Percentiles rank a stretch among this genome's conserved stretches.
Evolutionary conservation across 2,797 vertebrate genomes (phyloP).

Genomic region (Moxostoma hubbsi): DNA sequence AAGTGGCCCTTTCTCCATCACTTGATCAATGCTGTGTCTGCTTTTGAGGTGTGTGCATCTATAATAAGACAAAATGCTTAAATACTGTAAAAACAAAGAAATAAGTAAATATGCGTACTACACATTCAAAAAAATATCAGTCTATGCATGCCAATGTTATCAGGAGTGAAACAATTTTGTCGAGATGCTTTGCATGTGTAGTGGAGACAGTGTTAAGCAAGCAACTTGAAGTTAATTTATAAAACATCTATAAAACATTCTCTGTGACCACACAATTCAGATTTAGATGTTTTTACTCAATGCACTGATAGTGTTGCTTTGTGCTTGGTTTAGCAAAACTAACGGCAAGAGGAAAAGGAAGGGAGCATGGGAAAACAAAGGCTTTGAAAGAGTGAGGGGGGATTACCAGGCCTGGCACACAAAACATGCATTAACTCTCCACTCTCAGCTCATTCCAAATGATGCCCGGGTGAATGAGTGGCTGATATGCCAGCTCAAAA

Average conservation of each 20-base stretch:
- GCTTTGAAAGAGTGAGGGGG: constrained; percentile 43
- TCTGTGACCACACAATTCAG: background rate
- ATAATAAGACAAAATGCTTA: too few relatives aligned
- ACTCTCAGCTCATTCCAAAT: constrained; percentile 51
- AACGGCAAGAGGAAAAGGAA: constrained; percentile 38
- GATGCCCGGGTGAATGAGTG: constrained; percentile 58
- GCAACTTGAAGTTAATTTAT: too few relatives aligned
- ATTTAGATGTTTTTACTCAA: constrained; percentile 8
- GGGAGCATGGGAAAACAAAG: constrained; percentile 50
- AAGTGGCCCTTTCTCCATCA: too few relatives aligned
- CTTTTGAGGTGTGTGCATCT: too few relatives aligned
- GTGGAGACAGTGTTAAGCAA: too few relatives aligned
- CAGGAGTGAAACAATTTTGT: too few relatives aligned
- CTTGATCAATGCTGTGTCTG: too few relatives aligned
- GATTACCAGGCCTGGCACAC: constrained; percentile 54
- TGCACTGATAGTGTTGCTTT: constrained; percentile 34
- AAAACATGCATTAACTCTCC: constrained; percentile 51
- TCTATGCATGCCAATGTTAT: too few relatives aligned
- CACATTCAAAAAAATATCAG: too few relatives aligned
- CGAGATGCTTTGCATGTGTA: too few relatives aligned
- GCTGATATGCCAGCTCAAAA: constrained; percentile 59
- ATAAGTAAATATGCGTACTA: too few relatives aligned
- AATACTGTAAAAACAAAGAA: too few relatives aligned
- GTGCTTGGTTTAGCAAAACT: constrained; percentile 44
- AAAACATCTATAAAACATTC: background rate